Evolutionary conservation across 1,140 invertebrate genomes (phyloP).

Genomic region (Samia ricini): DNA sequence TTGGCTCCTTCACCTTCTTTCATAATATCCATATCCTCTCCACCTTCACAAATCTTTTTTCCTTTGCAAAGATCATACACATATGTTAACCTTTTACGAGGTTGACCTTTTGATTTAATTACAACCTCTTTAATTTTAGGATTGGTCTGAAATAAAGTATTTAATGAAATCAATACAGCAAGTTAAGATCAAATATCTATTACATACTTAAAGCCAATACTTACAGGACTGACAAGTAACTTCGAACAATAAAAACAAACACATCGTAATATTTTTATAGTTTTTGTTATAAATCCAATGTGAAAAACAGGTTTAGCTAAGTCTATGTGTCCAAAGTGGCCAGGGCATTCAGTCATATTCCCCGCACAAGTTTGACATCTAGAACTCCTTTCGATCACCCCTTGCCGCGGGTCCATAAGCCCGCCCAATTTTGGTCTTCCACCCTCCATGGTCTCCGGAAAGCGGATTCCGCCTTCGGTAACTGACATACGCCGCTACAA

Average conservation of each 20-base stretch:
- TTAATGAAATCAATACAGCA: slow-evolving; percentile 13
- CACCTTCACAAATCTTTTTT: slow-evolving; percentile 98
- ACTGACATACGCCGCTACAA: slow-evolving; percentile 97
- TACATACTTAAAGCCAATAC: slow-evolving; percentile 43
- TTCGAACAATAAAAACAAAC: slow-evolving; percentile 99
- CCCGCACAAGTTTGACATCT: slow-evolving; percentile 98
- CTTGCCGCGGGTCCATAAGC: slow-evolving; percentile 99
- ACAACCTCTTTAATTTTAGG: slow-evolving; percentile 99
- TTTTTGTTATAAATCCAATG: slow-evolving; percentile 98
- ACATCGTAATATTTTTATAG: slow-evolving; percentile 96
- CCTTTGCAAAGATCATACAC: slow-evolving; percentile 99
- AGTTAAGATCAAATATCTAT: slow-evolving; percentile 9
- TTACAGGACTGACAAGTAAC: slow-evolving; percentile 94
- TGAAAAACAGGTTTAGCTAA: slow-evolving; percentile 99
- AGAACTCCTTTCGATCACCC: slow-evolving; percentile 95
- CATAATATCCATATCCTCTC: slow-evolving; percentile 96
- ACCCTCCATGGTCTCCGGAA: slow-evolving; percentile 98
- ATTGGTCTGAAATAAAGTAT: slow-evolving; percentile 82
- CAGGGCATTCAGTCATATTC: slow-evolving; percentile 98
- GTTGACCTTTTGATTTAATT: slow-evolving; percentile 97
- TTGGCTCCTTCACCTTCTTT: slow-evolving; percentile 86
- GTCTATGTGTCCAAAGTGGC: slow-evolving; percentile 99
- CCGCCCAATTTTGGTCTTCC: slow-evolving; percentile 98
- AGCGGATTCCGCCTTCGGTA: slow-evolving; percentile 97
- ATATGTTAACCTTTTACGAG: slow-evolving; percentile 94